Evolutionary conservation across 2,888 invertebrate genomes (phyloP), one percentile per base, ranked within the genome.

Genomic region (Disparrhopalites patrizii): DNA sequence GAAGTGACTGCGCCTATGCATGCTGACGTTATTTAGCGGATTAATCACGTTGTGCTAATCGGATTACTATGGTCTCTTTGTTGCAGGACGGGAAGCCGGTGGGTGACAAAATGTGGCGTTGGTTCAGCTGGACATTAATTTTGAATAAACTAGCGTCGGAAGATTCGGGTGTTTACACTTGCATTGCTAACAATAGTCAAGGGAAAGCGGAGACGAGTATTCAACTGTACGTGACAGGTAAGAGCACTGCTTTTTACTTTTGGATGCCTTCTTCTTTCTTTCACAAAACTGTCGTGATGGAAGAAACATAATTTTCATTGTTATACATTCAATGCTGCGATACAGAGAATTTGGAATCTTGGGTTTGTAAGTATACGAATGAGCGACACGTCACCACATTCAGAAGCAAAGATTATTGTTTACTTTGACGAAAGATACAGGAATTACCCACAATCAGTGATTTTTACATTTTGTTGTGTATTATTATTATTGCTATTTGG

Each of bases 221-320:
- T 52, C 68, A 69, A 50, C 66, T 74, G 5, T 69, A 70, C 64
- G 73, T 74, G 33, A 71, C 74, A 71, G 74, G 74, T 74, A 68
- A 33, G 54, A n/a, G n/a, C n/a, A n/a, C n/a, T n/a, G n/a, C n/a
- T n/a, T n/a, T 47, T 23, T 23, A n/a, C 43, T 18, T 40, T 43
- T 57, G 13, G 13, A 25, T 23, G 38, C 20, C 27, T 28, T 43
- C 3, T 43, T 3, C 18, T 18, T 28, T 28, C 38, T 56, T 38
- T 31, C 20, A 18, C 20, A 10, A 43, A 43, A 10, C 20, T n/a
- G 20, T 43, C 20, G 43, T n/a, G 4, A 43, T 23, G 51, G 27
- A 27, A n/a, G n/a, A 7, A 51, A 23, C n/a, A n/a, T n/a, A n/a
- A n/a, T n/a, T n/a, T n/a, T n/a, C n/a, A n/a, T 36, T 36, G 7